phyloP scores from a whole-genome alignment of 2,797 vertebrate genomes.

The Pseudochromis fuscus region DNA sequence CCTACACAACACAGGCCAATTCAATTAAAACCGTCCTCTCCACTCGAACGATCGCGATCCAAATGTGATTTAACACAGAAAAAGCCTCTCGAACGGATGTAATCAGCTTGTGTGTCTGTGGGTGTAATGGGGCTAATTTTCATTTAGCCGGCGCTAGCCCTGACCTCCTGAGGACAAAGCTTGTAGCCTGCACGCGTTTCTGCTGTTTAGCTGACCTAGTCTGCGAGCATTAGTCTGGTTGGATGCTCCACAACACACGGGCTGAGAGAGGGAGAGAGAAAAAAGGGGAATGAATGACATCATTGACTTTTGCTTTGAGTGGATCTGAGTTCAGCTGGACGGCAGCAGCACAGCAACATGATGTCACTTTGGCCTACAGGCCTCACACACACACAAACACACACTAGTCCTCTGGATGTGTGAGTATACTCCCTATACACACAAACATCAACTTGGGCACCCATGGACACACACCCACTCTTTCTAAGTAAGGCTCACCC shows the following conservation, averaged over 20 bases:
- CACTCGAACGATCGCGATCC: constrained; percentile 25
- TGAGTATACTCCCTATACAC: constrained; percentile 11
- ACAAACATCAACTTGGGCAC: constrained; percentile 3
- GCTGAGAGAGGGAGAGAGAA: constrained; percentile 31
- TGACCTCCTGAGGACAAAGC: constrained; percentile 72
- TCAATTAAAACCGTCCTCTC: constrained; percentile 39
- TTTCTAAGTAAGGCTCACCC: constrained; percentile 39
- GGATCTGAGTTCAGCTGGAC: constrained; percentile 62
- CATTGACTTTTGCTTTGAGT: constrained; percentile 68
- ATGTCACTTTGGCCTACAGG: constrained; percentile 67
- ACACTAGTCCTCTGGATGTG: neutral
- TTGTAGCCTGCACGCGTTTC: constrained; percentile 56
- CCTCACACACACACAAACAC: constrained; percentile 29
- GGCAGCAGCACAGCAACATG: constrained; percentile 50
- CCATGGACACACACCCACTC: neutral
- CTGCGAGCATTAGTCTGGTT: constrained; percentile 77
- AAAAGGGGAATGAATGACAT: constrained; percentile 72
- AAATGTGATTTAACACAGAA: constrained; percentile 54
- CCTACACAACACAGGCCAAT: constrained; percentile 43
- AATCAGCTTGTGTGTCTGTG: constrained; percentile 36
- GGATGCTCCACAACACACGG: constrained; percentile 75
- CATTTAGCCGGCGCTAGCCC: constrained; percentile 55
- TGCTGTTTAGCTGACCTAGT: constrained; percentile 79
- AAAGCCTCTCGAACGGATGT: constrained; percentile 25
- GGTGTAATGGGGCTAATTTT: constrained; percentile 67